Conservation (phyloP, 2,113 vertebrate species). For the Amphilophus citrinellus region DNA sequence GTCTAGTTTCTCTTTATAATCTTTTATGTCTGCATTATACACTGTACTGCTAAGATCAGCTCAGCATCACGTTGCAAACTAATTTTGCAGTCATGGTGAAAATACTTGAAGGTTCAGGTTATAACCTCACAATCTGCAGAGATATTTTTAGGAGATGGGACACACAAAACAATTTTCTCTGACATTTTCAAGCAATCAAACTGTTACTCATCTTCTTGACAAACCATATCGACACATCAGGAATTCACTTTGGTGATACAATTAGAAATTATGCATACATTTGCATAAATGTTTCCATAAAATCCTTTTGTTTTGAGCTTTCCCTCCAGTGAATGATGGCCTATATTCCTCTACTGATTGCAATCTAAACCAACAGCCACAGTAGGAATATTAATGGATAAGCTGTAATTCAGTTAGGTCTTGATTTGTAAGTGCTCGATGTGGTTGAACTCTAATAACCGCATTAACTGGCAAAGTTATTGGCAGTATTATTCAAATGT, state of each 20-base stretch:
- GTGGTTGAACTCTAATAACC: conserved; percentile 34
- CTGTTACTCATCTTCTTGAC: conserved; percentile 31
- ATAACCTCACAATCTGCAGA: conserved; percentile 9
- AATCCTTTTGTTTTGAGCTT: conserved; percentile 61
- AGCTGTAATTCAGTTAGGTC: conserved; percentile 14
- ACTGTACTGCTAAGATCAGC: neutral
- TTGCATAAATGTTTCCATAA: conserved; percentile 74
- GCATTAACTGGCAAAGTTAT: conserved; percentile 38
- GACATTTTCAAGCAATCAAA: conserved; percentile 60
- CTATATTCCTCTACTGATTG: conserved; percentile 65
- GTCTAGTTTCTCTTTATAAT: neutral
- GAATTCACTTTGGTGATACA: conserved; percentile 52
- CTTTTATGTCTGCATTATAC: neutral
- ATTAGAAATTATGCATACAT: conserved; percentile 68
- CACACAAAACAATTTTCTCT: conserved; percentile 36
- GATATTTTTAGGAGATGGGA: conserved; percentile 20
- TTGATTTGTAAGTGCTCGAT: conserved; percentile 19
- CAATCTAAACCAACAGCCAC: conserved; percentile 46
- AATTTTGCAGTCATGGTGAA: conserved; percentile 26
- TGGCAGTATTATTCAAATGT: conserved; percentile 42
- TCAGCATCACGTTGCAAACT: conserved; percentile 14
- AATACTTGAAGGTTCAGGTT: conserved; percentile 32
- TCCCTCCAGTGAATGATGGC: conserved; percentile 72
- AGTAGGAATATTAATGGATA: conserved; percentile 17
- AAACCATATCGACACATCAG: conserved; percentile 52